These are phyloP conservation scores for Caenorhabditis latens DNA, from an alignment of 1,140 invertebrate genomes.

Conservation along the genomic window DNA sequence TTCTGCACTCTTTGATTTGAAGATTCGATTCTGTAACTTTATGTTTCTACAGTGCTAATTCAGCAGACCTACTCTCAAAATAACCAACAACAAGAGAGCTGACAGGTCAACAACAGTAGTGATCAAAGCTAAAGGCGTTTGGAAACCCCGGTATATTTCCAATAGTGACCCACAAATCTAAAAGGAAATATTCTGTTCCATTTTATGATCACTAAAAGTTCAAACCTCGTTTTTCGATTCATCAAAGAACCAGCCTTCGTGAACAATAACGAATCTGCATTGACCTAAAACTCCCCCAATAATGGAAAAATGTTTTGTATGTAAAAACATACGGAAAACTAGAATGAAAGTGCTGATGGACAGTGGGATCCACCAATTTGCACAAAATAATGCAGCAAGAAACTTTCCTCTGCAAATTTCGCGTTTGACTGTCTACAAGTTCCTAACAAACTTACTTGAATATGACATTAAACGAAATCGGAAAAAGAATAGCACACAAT, in stretches of 20 bases:
- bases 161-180: not conserved
- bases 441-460: not conserved
- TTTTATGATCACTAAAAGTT: not conserved
- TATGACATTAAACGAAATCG: not conserved
- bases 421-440: too few species aligned
- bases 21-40: not conserved
- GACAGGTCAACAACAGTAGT: not conserved
- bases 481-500: constrained; percentile 20
- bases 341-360: not conserved
- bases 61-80: not conserved
- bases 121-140: not conserved
- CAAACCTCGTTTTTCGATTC: not conserved
- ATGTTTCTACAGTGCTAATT: not conserved
- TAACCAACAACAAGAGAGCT: not conserved
- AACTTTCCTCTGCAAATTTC: not conserved
- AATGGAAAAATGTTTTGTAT: not conserved
- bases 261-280: not conserved
- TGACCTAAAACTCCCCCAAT: not conserved
- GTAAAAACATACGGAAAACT: not conserved
- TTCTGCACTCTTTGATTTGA: not conserved
- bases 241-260: not conserved
- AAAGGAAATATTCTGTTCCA: not conserved
- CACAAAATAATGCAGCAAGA: not conserved
- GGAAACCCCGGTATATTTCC: not conserved
- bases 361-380: not conserved